A percentile compares a stretch with the other conserved stretches of the same genome.
Conservation (phyloP, 2,113 vertebrate species). For the Cisticola juncidis region DNA sequence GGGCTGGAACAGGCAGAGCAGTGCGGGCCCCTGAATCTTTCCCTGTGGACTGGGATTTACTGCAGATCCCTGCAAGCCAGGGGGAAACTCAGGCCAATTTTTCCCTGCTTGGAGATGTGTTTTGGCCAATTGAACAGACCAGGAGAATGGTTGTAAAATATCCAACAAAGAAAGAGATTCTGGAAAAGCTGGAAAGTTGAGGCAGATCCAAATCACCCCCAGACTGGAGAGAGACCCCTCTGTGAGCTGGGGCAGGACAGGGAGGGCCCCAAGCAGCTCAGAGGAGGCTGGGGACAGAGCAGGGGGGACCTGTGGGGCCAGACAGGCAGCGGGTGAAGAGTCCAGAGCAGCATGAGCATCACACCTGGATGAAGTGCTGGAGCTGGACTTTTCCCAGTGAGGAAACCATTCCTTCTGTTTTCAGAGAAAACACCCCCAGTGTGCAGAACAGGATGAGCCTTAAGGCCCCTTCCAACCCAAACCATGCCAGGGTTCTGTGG, state of each 20-base stretch:
- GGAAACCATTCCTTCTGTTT: neutral
- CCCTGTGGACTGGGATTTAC: neutral
- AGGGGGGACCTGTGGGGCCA: fast-evolving
- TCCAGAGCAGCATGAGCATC: neutral
- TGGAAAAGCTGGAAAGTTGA: neutral
- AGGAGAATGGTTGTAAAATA: neutral
- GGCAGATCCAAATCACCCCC: neutral
- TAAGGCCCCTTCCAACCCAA: neutral
- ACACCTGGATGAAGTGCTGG: neutral
- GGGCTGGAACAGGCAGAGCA: neutral
- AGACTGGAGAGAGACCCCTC: neutral
- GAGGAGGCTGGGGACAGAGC: neutral
- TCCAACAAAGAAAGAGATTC: neutral
- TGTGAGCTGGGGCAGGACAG: neutral
- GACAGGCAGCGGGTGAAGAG: neutral
- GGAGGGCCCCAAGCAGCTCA: neutral
- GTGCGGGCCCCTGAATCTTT: neutral
- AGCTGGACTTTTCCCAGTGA: neutral
- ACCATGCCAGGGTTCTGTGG: neutral
- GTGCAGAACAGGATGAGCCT: neutral
- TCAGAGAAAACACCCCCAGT: neutral
- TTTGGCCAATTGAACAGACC: neutral
- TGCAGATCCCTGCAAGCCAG: neutral
- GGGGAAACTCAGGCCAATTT: neutral
- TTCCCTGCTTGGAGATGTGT: neutral